A percentile compares a stretch with the other conserved stretches of the same genome.
Conservation (phyloP, 2,113 vertebrate genomes). For the Xenus cinereus region DNA sequence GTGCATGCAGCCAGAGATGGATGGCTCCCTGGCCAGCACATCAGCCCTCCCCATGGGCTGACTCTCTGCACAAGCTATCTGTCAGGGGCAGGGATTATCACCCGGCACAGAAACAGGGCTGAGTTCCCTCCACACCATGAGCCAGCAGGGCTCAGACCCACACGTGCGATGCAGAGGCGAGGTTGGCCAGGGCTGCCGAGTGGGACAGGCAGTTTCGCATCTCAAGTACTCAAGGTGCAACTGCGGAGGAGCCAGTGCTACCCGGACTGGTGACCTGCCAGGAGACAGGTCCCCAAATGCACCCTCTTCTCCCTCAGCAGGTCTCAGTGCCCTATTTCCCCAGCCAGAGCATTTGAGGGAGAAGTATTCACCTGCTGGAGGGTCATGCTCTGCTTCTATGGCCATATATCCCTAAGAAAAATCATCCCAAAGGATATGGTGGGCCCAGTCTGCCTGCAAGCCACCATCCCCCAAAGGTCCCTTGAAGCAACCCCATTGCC, state of each 20-base stretch:
- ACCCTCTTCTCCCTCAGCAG: not conserved
- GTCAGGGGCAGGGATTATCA: not conserved
- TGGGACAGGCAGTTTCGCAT: not conserved
- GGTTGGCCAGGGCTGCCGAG: not conserved
- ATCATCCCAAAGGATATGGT: not conserved
- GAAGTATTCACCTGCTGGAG: not conserved
- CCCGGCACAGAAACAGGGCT: not conserved
- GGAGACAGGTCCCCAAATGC: not conserved
- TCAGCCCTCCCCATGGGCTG: not conserved
- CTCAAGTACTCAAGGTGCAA: not conserved
- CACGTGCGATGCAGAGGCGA: rapidly evolving
- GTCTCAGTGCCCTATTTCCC: not conserved
- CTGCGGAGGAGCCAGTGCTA: not conserved
- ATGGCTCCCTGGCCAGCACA: not conserved
- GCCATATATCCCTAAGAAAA: not conserved
- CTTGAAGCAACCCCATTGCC: not conserved
- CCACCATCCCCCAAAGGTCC: not conserved
- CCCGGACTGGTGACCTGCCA: not conserved
- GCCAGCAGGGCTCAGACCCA: not conserved
- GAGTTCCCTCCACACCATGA: rapidly evolving
- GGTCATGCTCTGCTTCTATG: not conserved
- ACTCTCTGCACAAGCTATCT: not conserved
- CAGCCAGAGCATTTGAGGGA: not conserved
- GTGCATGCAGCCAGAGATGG: not conserved
- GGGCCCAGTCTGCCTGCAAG: not conserved